Base-by-base conservation (phyloP, 2,113 vertebrate species). In the Neogale vison region DNA sequence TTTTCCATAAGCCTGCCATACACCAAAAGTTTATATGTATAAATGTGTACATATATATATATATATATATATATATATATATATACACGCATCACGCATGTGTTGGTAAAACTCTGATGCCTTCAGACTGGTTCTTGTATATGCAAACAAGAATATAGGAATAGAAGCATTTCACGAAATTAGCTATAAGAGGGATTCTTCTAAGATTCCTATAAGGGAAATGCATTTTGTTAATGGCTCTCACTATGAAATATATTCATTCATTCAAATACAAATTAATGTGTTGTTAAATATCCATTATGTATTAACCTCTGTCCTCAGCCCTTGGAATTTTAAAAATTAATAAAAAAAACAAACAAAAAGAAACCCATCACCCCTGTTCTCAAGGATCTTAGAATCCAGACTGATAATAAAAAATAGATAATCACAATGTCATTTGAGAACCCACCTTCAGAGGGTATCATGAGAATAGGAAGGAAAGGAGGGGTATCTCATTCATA, bases 231-330 rank as follows among this genome's bases (percentile, higher is more conserved):
- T 93, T 8, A 92, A 71, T 85, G 57, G 14, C 34, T 94, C 9
- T 96, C 36, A 77, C 31, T 92, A 55, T 55, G 36, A 97, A 83
- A 92, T 59, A 76, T 45, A 88, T 82, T 67, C 26, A 87, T 45
- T 95, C 26, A 79, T 79, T 95, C 93, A 86, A 95, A 84, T 72
- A 88, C 8, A 90, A 72, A 71, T 82, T 63, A 92, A 57, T 50
- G 85, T 88, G 17, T 47, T 65, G 14, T 93, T 92, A 52, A 84
- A 52, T 57, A 65, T 52, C 36, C 14, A 92, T 39, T 93, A 63
- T 67, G 52, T 81, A 76, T 36, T 71, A 69, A 63, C 14, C 36
- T 92, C 52, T 95, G 18, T 34, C 31, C n/a, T 81, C 50, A 82
- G 47, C 2, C 92, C 26, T 79, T 63, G 71, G 84, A 69, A 93